Evolutionary conservation across 2,888 invertebrate species (phyloP).

Genomic region (Scrobipalpa costella): DNA sequence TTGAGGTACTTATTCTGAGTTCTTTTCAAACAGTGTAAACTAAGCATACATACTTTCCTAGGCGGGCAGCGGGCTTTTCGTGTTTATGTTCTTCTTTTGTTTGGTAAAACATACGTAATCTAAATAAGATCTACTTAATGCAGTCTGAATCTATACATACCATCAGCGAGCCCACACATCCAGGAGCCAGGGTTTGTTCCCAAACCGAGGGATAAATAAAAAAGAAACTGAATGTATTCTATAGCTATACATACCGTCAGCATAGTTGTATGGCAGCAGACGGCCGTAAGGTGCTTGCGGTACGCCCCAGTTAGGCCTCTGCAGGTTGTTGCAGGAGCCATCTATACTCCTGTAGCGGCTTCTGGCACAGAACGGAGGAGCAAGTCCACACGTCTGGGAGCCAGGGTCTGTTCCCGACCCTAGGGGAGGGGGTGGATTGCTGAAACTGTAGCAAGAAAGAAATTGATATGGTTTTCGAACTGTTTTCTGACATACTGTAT

Average conservation of each 20-base stretch:
- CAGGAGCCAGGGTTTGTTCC: no score
- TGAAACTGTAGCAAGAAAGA: constrained; percentile 54
- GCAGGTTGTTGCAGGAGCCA: constrained; percentile 96
- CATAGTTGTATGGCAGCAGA: constrained; percentile 83
- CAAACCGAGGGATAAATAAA: no score
- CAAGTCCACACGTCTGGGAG: constrained; percentile 71
- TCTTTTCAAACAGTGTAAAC: no score
- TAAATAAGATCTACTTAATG: no score
- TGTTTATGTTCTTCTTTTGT: no score
- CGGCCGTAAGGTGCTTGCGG: constrained; percentile 87
- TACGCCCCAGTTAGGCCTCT: constrained; percentile 90
- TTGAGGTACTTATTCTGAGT: no score
- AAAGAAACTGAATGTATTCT: no score
- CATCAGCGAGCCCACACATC: no score
- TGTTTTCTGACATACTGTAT: not conserved
- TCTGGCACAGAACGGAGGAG: constrained; percentile 72
- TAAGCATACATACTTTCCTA: no score
- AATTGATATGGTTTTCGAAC: not conserved
- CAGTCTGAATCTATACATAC: no score
- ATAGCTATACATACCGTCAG: constrained; percentile 80
- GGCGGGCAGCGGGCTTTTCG: no score
- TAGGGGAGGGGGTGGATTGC: constrained; percentile 67
- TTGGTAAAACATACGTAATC: no score
- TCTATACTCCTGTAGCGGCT: constrained; percentile 88
- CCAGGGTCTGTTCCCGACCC: constrained; percentile 68